A percentile compares a stretch with the other conserved stretches of the same genome.
These are phyloP conservation scores for Petrocephalus microphthalmus DNA, from an alignment of 2,113 vertebrate genomes.

Conservation along the genomic window DNA sequence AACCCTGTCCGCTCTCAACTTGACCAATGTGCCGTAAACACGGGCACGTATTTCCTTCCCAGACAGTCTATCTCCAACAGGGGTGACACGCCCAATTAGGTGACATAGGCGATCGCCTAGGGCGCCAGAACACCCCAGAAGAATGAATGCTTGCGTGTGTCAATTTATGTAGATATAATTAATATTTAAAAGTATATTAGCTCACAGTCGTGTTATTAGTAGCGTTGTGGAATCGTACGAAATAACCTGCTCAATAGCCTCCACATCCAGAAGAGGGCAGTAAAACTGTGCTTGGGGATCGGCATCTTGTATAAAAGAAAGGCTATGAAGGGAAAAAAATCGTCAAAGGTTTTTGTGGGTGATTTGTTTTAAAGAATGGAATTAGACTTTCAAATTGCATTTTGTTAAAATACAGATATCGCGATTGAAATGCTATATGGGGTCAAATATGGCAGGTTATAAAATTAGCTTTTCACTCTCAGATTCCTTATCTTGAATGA, in stretches of 20 bases:
- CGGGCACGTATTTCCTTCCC: background rate
- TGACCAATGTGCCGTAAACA: background rate
- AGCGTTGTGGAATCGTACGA: background rate
- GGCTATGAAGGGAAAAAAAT: background rate
- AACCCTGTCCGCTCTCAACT: background rate
- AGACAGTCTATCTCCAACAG: background rate
- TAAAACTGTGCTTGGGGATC: slow-evolving; percentile 23
- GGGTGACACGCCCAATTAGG: background rate
- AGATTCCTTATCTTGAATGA: background rate
- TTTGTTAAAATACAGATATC: background rate
- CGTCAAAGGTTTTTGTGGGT: background rate
- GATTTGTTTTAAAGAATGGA: slow-evolving; percentile 20
- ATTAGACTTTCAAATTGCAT: background rate
- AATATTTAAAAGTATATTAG: background rate
- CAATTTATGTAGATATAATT: background rate
- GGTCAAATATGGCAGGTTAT: background rate
- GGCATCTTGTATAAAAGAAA: background rate
- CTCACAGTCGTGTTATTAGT: background rate
- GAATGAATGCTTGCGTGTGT: background rate
- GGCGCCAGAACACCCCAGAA: background rate
- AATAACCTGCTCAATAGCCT: background rate
- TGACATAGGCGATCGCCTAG: background rate
- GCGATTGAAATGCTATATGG: background rate
- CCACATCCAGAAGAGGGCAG: slow-evolving; percentile 39
- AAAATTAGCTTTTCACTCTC: background rate